Percentiles rank a stretch among this genome's conserved stretches.
phyloP scores from a whole-genome alignment of 2,113 vertebrate species.

The Sylvia atricapilla region DNA sequence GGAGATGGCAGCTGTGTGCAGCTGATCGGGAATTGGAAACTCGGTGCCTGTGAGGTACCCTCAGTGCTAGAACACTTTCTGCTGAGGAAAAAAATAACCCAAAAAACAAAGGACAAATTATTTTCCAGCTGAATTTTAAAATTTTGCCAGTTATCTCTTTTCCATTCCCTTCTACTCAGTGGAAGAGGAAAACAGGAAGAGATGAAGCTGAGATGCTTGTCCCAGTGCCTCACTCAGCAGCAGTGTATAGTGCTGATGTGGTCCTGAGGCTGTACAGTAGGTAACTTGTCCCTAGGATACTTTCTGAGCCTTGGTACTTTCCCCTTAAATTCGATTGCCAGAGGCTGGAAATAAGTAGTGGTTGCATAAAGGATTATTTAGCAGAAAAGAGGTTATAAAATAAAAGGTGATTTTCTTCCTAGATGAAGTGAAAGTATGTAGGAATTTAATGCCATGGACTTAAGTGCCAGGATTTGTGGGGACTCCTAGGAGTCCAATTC shows the following conservation, averaged over 20 bases:
- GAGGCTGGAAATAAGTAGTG: not conserved
- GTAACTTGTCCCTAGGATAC: not conserved
- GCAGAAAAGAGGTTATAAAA: not conserved
- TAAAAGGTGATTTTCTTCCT: not conserved
- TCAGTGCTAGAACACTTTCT: not conserved
- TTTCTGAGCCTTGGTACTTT: not conserved
- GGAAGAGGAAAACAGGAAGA: not conserved
- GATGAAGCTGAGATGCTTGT: not conserved
- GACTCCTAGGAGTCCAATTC: not conserved
- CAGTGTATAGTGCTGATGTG: not conserved
- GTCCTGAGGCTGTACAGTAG: not conserved
- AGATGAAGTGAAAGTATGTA: not conserved
- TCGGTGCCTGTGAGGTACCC: fast-evolving
- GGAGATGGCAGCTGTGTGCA: slow-evolving; percentile 38
- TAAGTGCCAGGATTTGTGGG: not conserved
- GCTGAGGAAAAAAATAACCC: not conserved
- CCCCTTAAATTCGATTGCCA: not conserved
- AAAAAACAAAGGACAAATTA: not conserved
- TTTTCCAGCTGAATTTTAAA: not conserved
- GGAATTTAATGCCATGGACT: not conserved
- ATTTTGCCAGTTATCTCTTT: not conserved
- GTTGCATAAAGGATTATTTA: not conserved
- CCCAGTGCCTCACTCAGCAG: fast-evolving
- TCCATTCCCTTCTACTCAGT: not conserved
- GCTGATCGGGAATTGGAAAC: not conserved